Conservation (phyloP, 2,113 vertebrate genomes). For the Bubalus kerabau region DNA sequence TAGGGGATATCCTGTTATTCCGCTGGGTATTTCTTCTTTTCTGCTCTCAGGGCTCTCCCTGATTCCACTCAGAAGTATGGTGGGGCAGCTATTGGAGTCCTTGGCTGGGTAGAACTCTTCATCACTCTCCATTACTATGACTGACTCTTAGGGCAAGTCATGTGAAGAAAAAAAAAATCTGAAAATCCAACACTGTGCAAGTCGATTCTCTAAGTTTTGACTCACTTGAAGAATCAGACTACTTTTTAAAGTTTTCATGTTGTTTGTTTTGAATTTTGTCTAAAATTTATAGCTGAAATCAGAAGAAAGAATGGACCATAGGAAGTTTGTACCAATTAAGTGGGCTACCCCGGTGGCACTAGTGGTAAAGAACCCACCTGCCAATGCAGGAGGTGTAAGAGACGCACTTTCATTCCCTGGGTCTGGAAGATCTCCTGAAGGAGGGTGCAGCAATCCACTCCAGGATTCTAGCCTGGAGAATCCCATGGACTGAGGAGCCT, state of each 20-base stretch:
- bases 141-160: neutral
- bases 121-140: neutral
- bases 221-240: neutral
- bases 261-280: neutral
- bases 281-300: neutral
- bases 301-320: neutral
- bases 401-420: neutral
- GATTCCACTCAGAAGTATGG: neutral
- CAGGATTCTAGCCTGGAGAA: neutral
- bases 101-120: too few species aligned
- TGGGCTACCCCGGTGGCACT: neutral
- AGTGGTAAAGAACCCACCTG: neutral
- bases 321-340: neutral
- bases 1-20: neutral
- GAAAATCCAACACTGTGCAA: neutral
- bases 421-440: neutral
- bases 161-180: neutral
- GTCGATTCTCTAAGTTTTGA: neutral
- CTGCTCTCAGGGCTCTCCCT: neutral
- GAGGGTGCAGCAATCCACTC: neutral
- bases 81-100: neutral
- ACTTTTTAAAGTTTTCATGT: neutral
- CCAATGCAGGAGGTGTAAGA: rapidly evolving
- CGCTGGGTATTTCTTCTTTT: neutral
- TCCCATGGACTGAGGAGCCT: neutral